These are phyloP conservation scores for Agrochola lota DNA, from an alignment of 2,888 invertebrate species.

Conservation along the genomic window DNA sequence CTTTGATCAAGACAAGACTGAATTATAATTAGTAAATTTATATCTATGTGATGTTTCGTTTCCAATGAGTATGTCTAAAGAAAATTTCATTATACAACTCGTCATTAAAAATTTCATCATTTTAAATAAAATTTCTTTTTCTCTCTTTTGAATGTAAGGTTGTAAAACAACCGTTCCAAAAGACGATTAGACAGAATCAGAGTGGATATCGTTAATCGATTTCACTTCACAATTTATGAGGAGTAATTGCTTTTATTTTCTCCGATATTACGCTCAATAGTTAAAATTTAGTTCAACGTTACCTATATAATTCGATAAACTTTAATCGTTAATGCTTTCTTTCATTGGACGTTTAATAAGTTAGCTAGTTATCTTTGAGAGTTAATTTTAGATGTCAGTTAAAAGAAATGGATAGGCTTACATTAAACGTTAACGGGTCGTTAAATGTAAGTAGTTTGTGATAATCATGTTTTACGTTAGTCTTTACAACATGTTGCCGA, in stretches of 20 bases:
- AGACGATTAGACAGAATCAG: conserved; percentile 29
- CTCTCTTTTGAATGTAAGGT: conserved; percentile 12
- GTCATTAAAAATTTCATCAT: neutral
- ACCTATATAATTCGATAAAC: conserved; percentile 58
- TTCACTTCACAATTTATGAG: conserved; percentile 64
- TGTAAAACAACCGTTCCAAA: conserved; percentile 29
- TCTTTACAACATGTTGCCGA: conserved; percentile 19
- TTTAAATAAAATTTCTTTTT: conserved; percentile 1
- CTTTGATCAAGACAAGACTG: neutral
- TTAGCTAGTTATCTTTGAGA: conserved; percentile 34
- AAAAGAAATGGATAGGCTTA: conserved; percentile 23
- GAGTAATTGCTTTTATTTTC: conserved; percentile 64
- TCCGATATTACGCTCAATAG: conserved; percentile 55
- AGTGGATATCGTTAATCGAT: conserved; percentile 51
- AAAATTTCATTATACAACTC: conserved; percentile 4
- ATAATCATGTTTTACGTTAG: conserved; percentile 23
- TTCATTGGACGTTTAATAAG: conserved; percentile 25
- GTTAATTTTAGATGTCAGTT: conserved; percentile 36
- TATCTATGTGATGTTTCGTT: neutral
- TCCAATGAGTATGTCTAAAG: neutral
- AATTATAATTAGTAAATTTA: too few relatives aligned
- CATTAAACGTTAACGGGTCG: conserved; percentile 17
- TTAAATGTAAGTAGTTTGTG: conserved; percentile 22
- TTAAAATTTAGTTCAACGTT: conserved; percentile 45
- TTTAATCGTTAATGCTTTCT: conserved; percentile 56